Evolutionary conservation across 2,113 vertebrate genomes (phyloP).

Genomic region (Sorex araneus): DNA sequence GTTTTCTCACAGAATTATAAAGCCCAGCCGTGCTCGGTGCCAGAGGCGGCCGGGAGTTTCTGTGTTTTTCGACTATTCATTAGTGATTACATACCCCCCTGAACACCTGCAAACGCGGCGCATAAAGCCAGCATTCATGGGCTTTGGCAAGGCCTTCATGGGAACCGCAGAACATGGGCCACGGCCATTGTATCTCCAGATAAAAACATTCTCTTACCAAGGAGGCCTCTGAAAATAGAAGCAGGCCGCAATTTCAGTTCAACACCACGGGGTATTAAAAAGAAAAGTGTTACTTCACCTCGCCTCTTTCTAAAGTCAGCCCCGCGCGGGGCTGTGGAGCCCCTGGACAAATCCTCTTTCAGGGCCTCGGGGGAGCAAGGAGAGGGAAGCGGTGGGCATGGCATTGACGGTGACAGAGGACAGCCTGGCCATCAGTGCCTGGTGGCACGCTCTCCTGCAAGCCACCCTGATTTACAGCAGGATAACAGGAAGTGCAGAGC

Average conservation of each 20-base stretch:
- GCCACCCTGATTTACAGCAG: conserved; percentile 65
- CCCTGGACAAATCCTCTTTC: conserved; percentile 82
- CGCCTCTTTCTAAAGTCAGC: conserved; percentile 85
- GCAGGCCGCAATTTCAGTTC: conserved; percentile 86
- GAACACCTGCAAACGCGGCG: conserved; percentile 90
- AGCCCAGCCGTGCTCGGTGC: conserved; percentile 84
- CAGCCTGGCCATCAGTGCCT: conserved; percentile 4
- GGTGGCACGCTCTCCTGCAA: conserved; percentile 60
- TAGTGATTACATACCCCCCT: conserved; percentile 89
- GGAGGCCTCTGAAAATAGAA: conserved; percentile 89
- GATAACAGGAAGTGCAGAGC: conserved; percentile 52
- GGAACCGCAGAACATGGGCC: conserved; percentile 90
- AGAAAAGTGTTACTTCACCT: conserved; percentile 88
- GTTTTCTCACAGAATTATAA: conserved; percentile 87
- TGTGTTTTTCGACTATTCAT: conserved; percentile 88
- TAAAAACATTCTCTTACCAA: conserved; percentile 91
- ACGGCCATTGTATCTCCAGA: conserved; percentile 91
- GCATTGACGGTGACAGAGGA: conserved; percentile 61
- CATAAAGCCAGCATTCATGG: conserved; percentile 93
- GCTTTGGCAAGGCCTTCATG: conserved; percentile 91
- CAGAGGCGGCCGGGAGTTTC: conserved; percentile 87
- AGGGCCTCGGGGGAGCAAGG: conserved; percentile 59
- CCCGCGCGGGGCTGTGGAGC: conserved; percentile 74
- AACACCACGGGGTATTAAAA: conserved; percentile 87
- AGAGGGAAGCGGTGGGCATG: conserved; percentile 63